These are phyloP conservation scores for Balaeniceps rex DNA, from an alignment of 2,113 vertebrate genomes.

Conservation along the genomic window DNA sequence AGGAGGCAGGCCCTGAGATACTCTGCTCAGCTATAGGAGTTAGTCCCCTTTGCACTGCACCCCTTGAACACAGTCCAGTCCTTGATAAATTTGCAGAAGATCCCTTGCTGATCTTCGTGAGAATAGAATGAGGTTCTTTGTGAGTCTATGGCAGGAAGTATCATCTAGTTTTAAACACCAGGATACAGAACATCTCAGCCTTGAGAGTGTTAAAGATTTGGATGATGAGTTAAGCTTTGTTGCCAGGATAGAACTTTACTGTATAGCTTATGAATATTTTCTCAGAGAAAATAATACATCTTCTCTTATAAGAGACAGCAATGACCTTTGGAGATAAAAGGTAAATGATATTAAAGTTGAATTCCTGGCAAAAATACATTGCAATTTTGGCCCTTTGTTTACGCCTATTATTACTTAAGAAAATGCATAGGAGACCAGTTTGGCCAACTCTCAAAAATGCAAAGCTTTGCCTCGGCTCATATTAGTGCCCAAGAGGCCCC, in stretches of 20 bases:
- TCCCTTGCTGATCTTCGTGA: background rate
- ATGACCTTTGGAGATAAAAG: constrained; percentile 27
- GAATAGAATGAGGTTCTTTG: background rate
- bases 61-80: background rate
- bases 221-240: background rate
- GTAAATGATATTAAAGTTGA: constrained; percentile 13
- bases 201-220: background rate
- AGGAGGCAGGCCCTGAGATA: background rate
- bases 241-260: constrained; percentile 16
- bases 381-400: background rate
- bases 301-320: background rate
- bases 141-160: background rate
- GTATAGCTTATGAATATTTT: background rate
- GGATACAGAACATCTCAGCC: background rate
- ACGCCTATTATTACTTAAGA: constrained; percentile 8
- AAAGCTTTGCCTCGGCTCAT: constrained; percentile 13
- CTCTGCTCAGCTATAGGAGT: background rate
- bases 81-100: background rate
- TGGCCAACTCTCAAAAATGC: constrained; percentile 2
- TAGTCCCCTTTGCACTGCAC: background rate
- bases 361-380: constrained; percentile 8
- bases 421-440: background rate
- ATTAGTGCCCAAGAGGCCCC: background rate
- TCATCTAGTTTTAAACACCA: constrained; percentile 5
- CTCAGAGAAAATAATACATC: background rate